Evolutionary conservation across 2,113 vertebrate genomes (phyloP).

Genomic region (Brienomyrus longianalis): DNA sequence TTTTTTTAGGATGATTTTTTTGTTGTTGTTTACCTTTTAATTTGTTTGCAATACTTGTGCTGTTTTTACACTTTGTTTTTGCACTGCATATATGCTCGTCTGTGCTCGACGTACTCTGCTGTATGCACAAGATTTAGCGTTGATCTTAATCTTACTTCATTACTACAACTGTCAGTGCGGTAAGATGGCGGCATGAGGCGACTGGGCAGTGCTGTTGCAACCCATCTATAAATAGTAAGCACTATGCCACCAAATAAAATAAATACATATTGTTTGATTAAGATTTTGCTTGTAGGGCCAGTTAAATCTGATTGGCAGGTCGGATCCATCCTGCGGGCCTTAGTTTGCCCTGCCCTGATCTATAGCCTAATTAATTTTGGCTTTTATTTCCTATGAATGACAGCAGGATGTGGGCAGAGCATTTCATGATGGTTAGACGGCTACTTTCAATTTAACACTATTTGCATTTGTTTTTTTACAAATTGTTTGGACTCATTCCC

Average conservation of each 20-base stretch:
- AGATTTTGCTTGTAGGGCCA: not conserved
- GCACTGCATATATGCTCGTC: not conserved
- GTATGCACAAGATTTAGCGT: not conserved
- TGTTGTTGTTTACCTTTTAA: not conserved
- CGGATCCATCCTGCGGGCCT: not conserved
- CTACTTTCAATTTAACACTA: not conserved
- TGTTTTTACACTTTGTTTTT: not conserved
- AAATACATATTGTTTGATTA: not conserved
- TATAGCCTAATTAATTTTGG: not conserved
- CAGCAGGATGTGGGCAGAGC: not conserved
- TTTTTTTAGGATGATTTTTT: not conserved
- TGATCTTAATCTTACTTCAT: not conserved
- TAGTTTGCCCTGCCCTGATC: not conserved
- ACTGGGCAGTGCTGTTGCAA: not conserved
- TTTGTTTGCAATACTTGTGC: not conserved
- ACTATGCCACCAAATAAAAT: not conserved
- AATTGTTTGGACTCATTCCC: conserved; percentile 7
- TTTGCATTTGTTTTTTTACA: not conserved
- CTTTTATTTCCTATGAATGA: not conserved
- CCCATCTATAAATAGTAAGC: not conserved
- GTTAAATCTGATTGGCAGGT: not conserved
- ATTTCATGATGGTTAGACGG: not conserved
- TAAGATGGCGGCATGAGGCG: not conserved
- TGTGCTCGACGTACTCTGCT: not conserved
- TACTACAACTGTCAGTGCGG: not conserved